These are phyloP conservation scores for Hemicentrotus pulcherrimus DNA, from an alignment of 35 echinoderm and acorn worm genomes.

Conservation along the genomic window DNA sequence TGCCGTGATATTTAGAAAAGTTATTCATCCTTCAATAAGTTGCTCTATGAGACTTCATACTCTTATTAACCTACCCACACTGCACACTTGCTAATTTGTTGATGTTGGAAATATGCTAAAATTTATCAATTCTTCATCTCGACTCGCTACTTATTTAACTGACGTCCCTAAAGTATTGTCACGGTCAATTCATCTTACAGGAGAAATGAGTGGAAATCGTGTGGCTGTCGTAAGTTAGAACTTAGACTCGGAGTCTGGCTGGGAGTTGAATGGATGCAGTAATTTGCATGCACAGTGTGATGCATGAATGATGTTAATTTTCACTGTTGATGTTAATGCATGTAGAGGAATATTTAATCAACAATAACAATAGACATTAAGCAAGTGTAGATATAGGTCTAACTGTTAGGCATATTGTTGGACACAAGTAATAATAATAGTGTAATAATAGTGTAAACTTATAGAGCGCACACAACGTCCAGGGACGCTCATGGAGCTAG, in stretches of 20 bases:
- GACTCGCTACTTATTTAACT: background rate
- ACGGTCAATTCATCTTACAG: background rate
- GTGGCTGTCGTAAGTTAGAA: background rate
- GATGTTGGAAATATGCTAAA: background rate
- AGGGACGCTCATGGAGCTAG: no score
- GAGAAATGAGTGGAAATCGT: conserved; percentile 35
- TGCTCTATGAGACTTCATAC: no score
- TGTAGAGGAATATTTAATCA: no score
- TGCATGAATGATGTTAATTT: background rate
- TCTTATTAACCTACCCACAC: no score
- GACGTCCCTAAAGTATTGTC: background rate
- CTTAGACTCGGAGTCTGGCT: background rate
- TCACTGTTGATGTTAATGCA: background rate
- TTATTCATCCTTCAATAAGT: no score
- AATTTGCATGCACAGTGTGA: background rate
- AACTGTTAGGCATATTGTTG: no score
- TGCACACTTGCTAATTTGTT: background rate
- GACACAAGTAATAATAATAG: background rate
- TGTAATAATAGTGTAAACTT: no score
- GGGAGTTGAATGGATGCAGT: background rate
- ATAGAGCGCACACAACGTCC: no score
- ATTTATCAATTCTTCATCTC: background rate
- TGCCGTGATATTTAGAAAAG: no score
- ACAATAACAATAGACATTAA: no score
- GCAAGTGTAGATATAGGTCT: no score